Percentiles rank a stretch among this genome's conserved stretches.
phyloP scores from a whole-genome alignment of 2,797 vertebrate species.

The Pipistrellus pipistrellus region DNA sequence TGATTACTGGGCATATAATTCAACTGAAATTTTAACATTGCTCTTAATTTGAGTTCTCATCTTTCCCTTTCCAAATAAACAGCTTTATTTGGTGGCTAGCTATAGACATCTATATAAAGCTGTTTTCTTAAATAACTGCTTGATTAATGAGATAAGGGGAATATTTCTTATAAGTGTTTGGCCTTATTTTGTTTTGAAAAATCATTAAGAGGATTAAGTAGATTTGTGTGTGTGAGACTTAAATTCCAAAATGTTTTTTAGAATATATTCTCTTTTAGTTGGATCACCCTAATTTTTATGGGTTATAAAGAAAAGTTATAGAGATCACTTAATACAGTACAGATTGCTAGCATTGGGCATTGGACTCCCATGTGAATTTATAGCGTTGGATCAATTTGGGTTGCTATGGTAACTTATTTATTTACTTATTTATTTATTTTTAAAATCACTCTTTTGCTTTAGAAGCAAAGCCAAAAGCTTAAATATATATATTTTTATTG shows the following conservation, averaged over 20 bases:
- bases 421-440: too few relatives aligned
- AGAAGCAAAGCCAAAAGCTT: too few relatives aligned
- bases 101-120: conserved; percentile 47
- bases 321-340: conserved; percentile 72
- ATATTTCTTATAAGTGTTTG: conserved; percentile 34
- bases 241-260: not conserved
- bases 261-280: not conserved
- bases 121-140: conserved; percentile 53
- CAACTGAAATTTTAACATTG: conserved; percentile 30
- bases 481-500: too few relatives aligned
- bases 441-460: too few relatives aligned
- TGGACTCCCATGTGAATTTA: conserved; percentile 15
- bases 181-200: conserved; percentile 24
- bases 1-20: not conserved
- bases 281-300: not conserved
- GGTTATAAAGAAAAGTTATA: conserved; percentile 46
- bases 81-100: conserved; percentile 30
- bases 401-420: not conserved
- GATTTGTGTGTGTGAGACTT: not conserved
- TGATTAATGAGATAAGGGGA: conserved; percentile 53
- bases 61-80: conserved; percentile 43
- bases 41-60: not conserved
- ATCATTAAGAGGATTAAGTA: not conserved
- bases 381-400: not conserved
- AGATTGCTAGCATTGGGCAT: conserved; percentile 25